phyloP scores from a whole-genome alignment of 1,140 invertebrate genomes.

The Asobara japonica region DNA sequence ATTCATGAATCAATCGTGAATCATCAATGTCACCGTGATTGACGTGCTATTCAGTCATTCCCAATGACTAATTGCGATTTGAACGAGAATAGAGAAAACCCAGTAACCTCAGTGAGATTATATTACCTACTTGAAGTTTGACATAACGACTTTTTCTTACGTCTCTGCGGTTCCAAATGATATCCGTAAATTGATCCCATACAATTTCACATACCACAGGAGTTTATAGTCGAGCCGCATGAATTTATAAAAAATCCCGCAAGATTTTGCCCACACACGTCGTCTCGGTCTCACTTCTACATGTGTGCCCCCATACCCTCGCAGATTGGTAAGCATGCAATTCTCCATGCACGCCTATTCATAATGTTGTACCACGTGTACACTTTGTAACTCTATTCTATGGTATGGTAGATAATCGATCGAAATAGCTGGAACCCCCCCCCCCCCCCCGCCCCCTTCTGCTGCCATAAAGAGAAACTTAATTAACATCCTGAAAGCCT shows the following conservation, averaged over 20 bases:
- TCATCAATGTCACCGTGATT: too few species aligned
- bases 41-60: too few species aligned
- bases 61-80: not conserved
- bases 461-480: too few species aligned
- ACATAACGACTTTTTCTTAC: not conserved
- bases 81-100: not conserved
- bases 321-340: not conserved
- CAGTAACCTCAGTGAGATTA: not conserved
- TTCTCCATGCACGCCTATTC: slow-evolving; percentile 15
- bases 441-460: too few species aligned
- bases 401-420: slow-evolving; percentile 48
- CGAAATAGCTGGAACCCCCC: slow-evolving; percentile 44
- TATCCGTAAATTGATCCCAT: slow-evolving; percentile 13
- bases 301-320: not conserved
- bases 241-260: not conserved
- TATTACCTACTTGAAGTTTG: not conserved
- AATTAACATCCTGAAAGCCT: too few species aligned
- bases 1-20: not conserved
- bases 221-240: not conserved
- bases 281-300: not conserved
- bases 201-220: not conserved
- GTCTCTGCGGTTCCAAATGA: not conserved
- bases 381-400: slow-evolving; percentile 1
- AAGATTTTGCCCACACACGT: slow-evolving; percentile 14
- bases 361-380: not conserved